A percentile compares a stretch with the other conserved stretches of the same genome.
Conservation (phyloP, 2,113 vertebrate genomes). For the Antigone vipio region DNA sequence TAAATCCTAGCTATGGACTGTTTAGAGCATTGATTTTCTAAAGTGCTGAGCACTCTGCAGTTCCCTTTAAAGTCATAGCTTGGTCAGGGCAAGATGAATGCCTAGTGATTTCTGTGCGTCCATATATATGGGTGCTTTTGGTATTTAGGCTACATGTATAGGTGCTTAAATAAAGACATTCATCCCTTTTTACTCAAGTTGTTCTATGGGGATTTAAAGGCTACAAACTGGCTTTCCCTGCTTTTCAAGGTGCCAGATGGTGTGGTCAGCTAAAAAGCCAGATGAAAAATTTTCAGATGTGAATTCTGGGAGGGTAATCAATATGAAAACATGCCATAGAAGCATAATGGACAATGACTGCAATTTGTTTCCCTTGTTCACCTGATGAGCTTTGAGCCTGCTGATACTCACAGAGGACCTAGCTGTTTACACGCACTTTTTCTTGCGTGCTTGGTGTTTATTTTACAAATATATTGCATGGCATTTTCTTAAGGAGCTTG, state of each 20-base stretch:
- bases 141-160: not conserved
- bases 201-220: not conserved
- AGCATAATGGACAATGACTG: not conserved
- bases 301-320: not conserved
- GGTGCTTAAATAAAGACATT: not conserved
- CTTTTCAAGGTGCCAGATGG: not conserved
- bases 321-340: not conserved
- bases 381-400: not conserved
- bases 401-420: not conserved
- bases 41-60: not conserved
- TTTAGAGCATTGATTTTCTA: not conserved
- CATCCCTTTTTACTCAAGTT: not conserved
- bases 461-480: not conserved
- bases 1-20: not conserved
- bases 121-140: not conserved
- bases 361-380: not conserved
- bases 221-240: not conserved
- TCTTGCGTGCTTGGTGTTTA: not conserved
- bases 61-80: not conserved
- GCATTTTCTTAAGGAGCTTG: not conserved
- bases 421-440: not conserved
- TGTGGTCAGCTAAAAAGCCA: not conserved
- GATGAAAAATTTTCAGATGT: not conserved
- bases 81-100: not conserved
- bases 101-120: not conserved